Evolutionary conservation across 2,113 vertebrate species (phyloP).

Genomic region (Hemiscyllium ocellatum): DNA sequence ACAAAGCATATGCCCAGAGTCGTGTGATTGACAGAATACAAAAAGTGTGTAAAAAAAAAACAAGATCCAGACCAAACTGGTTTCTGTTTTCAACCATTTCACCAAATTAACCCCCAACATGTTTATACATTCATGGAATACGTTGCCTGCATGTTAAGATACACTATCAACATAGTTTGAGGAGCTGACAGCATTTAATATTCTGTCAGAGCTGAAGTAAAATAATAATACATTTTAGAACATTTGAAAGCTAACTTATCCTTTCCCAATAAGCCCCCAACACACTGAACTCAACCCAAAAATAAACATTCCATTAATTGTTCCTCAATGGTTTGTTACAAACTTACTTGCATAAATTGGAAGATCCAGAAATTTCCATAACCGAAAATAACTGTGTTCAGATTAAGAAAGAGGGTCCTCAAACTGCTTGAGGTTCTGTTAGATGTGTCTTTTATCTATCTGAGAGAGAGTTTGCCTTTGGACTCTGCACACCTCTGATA

Average conservation of each 20-base stretch:
- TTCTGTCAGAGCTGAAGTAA: background rate
- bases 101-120: background rate
- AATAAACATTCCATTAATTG: background rate
- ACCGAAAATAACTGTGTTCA: background rate
- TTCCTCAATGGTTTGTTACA: background rate
- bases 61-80: background rate
- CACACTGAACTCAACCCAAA: background rate
- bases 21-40: background rate
- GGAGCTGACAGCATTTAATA: background rate
- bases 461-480: background rate
- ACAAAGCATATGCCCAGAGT: background rate
- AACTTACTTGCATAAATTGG: background rate
- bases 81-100: background rate
- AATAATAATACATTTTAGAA: background rate
- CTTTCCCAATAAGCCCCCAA: background rate
- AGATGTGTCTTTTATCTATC: background rate
- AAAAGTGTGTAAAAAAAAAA: background rate
- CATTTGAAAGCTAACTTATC: background rate
- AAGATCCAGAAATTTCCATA: background rate
- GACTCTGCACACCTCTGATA: conserved; percentile 31
- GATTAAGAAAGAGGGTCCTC: background rate
- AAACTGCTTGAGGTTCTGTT: background rate
- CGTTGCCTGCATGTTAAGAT: background rate
- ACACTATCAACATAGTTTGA: background rate
- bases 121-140: background rate